A percentile compares a stretch with the other conserved stretches of the same genome.
These are phyloP conservation scores for Onychomys torridus DNA, from an alignment of 2,797 vertebrate species.

Conservation along the genomic window DNA sequence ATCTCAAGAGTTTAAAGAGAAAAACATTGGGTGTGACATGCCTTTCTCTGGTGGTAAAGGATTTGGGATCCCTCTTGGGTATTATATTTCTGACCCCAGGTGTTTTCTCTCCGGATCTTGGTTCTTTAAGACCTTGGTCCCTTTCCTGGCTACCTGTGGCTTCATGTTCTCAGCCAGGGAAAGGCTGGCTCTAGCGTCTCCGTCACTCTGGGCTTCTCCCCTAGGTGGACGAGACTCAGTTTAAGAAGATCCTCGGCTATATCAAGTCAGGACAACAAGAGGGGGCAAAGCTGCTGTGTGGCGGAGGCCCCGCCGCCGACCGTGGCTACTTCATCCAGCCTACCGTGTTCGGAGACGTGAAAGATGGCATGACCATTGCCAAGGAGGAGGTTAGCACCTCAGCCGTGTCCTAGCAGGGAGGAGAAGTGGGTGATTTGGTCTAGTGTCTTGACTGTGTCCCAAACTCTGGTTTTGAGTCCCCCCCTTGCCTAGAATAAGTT, in stretches of 20 bases:
- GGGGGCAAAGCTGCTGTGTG: slow-evolving; percentile 96
- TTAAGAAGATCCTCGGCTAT: slow-evolving; percentile 96
- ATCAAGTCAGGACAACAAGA: slow-evolving; percentile 93
- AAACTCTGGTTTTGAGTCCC: not conserved
- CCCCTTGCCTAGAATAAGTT: not conserved
- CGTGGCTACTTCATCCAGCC: slow-evolving; percentile 97
- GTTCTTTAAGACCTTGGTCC: not conserved
- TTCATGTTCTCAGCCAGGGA: not conserved
- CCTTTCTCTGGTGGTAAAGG: not conserved
- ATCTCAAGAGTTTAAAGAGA: slow-evolving; percentile 29
- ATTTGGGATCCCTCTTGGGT: not conserved
- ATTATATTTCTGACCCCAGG: not conserved
- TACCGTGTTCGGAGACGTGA: slow-evolving; percentile 96
- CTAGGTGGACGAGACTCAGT: slow-evolving; percentile 96
- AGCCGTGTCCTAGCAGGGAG: rapidly evolving
- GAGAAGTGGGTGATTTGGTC: not conserved
- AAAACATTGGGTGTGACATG: not conserved
- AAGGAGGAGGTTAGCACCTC: slow-evolving; percentile 93
- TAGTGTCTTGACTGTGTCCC: not conserved
- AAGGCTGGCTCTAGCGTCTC: not conserved
- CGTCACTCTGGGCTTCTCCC: not conserved
- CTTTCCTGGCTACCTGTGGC: not conserved
- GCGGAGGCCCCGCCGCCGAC: slow-evolving; percentile 93
- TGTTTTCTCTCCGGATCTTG: not conserved
- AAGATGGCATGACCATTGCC: slow-evolving; percentile 96